phyloP scores from a whole-genome alignment of 2,888 invertebrate genomes.

The Macaria notata region DNA sequence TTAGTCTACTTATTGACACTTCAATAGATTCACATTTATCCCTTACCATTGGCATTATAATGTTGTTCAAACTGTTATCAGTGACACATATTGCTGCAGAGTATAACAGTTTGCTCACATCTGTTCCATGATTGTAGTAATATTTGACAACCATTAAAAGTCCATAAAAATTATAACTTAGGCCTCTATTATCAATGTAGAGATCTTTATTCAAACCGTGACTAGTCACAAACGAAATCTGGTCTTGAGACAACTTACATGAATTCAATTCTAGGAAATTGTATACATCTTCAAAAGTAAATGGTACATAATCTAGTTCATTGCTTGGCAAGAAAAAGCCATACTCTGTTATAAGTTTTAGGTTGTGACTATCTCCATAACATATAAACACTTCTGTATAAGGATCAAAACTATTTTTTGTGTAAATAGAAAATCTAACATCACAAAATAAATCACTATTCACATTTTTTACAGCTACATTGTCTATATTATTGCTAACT shows the following conservation, averaged over 20 bases:
- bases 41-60: conserved; percentile 63
- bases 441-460: conserved; percentile 60
- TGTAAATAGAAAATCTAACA: conserved; percentile 71
- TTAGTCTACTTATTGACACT: conserved; percentile 56
- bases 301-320: conserved; percentile 85
- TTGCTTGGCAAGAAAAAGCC: conserved; percentile 90
- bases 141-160: conserved; percentile 72
- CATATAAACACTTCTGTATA: conserved; percentile 93
- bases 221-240: conserved; percentile 84
- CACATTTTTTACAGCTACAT: conserved; percentile 53
- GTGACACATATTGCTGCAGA: conserved; percentile 70
- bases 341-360: conserved; percentile 92
- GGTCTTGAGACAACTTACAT: conserved; percentile 77
- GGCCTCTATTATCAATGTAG: conserved; percentile 83
- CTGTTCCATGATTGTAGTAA: conserved; percentile 61
- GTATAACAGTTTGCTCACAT: conserved; percentile 71
- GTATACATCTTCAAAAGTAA: conserved; percentile 81
- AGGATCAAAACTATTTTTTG: conserved; percentile 79
- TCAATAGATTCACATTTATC: conserved; percentile 56
- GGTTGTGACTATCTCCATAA: conserved; percentile 92
- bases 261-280: conserved; percentile 56
- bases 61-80: conserved; percentile 61
- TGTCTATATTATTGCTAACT: conserved; percentile 56
- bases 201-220: conserved; percentile 84
- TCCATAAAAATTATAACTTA: conserved; percentile 86